Conservation (phyloP, 37 sponge, comb jelly and placozoan species). For the Halisarca cf. caerulea region DNA sequence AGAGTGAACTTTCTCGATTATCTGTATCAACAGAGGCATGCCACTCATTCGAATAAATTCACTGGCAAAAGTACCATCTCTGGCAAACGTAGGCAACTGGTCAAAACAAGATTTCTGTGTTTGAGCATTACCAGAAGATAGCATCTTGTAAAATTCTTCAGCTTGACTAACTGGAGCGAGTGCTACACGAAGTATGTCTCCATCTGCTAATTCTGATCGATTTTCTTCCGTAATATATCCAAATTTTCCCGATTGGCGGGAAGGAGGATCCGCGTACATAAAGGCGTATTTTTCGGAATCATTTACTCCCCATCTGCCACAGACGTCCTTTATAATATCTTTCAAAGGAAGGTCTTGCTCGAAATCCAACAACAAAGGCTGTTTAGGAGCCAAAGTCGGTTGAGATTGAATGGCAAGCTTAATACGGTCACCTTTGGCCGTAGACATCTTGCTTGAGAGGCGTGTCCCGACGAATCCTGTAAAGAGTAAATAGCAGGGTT, state of each 20-base stretch:
- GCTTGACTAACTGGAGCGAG: conserved; percentile 55
- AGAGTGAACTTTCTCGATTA: conserved; percentile 47
- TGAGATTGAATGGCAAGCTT: conserved; percentile 84
- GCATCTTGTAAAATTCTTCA: conserved; percentile 49
- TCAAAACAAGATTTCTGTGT: conserved; percentile 19
- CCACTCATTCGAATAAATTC: conserved; percentile 75
- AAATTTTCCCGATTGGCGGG: conserved; percentile 39
- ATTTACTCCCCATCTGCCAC: conserved; percentile 63
- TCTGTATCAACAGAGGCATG: conserved; percentile 39
- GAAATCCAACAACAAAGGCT: conserved; percentile 76
- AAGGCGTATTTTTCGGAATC: conserved; percentile 73
- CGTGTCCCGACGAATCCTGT: neutral
- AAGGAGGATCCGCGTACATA: conserved; percentile 65
- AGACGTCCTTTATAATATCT: conserved; percentile 66
- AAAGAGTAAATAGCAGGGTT: neutral
- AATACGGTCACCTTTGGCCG: conserved; percentile 71
- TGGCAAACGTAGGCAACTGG: conserved; percentile 37
- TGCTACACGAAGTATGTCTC: conserved; percentile 73
- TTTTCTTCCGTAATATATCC: conserved; percentile 81
- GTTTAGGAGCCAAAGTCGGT: conserved; percentile 48
- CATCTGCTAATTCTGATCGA: conserved; percentile 66
- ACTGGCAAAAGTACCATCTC: conserved; percentile 63
- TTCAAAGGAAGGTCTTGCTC: conserved; percentile 46
- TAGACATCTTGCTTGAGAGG: neutral
- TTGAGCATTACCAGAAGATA: conserved; percentile 19